A percentile compares a stretch with the other conserved stretches of the same genome.
phyloP scores from a whole-genome alignment of 2,113 vertebrate species.

The Colaptes auratus region DNA sequence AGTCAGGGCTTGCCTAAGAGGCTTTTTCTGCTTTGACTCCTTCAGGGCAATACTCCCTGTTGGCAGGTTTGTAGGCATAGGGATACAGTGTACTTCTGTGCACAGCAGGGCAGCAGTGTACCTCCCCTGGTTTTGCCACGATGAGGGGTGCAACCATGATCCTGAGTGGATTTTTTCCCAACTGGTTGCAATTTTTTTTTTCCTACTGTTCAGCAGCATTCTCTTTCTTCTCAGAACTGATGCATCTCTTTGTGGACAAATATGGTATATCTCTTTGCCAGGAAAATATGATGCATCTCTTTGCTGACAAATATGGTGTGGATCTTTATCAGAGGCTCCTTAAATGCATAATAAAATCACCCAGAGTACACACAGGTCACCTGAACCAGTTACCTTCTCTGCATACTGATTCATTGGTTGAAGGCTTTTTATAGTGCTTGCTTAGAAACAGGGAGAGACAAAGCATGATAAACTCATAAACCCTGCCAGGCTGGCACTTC shows the following conservation, averaged over 20 bases:
- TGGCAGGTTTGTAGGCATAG: not conserved
- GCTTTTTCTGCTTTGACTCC: not conserved
- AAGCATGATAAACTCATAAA: constrained; percentile 28
- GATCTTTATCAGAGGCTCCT: constrained; percentile 21
- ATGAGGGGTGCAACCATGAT: not conserved
- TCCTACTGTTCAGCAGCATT: not conserved
- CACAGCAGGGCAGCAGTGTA: not conserved
- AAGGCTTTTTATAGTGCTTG: constrained; percentile 51
- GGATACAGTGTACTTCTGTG: not conserved
- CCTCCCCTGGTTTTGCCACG: not conserved
- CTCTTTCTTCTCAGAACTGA: not conserved
- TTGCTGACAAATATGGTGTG: not conserved
- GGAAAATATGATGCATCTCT: constrained; percentile 15
- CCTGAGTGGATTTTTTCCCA: not conserved
- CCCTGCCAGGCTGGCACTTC: not conserved
- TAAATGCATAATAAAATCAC: constrained; percentile 15
- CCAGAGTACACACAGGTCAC: not conserved
- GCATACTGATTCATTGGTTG: constrained; percentile 10
- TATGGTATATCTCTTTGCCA: not conserved
- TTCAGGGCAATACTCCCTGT: not conserved
- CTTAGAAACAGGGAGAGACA: constrained; percentile 2
- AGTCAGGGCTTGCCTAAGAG: not conserved
- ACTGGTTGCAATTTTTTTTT: not conserved
- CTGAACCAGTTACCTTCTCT: constrained; percentile 30
- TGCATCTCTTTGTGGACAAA: not conserved